Evolutionary conservation across 2,888 invertebrate genomes (phyloP).

Genomic region (Tachystola acroxantha): DNA sequence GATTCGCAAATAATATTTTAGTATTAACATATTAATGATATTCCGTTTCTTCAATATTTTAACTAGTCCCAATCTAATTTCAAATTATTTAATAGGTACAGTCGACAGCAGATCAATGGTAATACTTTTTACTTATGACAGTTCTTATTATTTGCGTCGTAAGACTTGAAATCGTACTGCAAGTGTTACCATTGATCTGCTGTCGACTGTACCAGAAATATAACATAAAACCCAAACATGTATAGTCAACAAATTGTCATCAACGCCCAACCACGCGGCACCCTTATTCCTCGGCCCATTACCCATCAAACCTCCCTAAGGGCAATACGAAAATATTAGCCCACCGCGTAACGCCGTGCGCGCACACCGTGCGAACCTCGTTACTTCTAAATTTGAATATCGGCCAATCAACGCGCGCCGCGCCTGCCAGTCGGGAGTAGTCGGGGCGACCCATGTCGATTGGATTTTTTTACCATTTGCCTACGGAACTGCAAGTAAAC

Average conservation of each 20-base stretch:
- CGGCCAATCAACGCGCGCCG: conserved; percentile 70
- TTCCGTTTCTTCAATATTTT: no score
- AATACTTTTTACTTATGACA: no score
- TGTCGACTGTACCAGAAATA: no score
- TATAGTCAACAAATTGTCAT: conserved; percentile 1
- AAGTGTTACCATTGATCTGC: no score
- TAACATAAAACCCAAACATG: no score
- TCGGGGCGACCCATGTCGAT: conserved; percentile 52
- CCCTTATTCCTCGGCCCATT: conserved; percentile 61
- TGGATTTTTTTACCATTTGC: conserved; percentile 37
- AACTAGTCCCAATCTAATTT: no score
- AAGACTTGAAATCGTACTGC: no score
- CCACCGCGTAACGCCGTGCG: conserved; percentile 56
- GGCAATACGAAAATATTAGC: conserved; percentile 69
- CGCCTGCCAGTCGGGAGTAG: conserved; percentile 23
- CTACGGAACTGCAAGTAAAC: conserved; percentile 25
- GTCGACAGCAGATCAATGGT: no score
- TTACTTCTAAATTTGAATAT: conserved; percentile 72
- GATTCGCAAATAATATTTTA: no score
- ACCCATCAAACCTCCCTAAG: conserved; percentile 38
- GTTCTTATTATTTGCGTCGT: no score
- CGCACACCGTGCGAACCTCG: conserved; percentile 55
- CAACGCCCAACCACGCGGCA: conserved; percentile 19
- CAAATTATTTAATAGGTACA: no score
- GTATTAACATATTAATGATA: no score